A percentile compares a stretch with the other conserved stretches of the same genome.
Conservation (phyloP, 1,140 invertebrate species). For the Cotesia glomerata region DNA sequence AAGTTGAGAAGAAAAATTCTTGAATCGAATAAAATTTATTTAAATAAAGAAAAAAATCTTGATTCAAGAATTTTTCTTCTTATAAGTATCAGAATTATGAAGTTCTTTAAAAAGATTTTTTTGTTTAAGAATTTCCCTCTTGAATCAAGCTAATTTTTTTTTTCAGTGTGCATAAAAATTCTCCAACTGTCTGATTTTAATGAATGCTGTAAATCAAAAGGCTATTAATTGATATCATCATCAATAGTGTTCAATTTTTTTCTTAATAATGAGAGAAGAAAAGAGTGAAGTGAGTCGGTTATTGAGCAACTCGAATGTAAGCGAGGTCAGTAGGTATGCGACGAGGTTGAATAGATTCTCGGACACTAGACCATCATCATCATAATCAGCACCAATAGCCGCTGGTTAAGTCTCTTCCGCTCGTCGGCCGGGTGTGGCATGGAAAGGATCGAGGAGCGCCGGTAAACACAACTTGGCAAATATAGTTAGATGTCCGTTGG, state of each 20-base stretch:
- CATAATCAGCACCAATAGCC: neutral
- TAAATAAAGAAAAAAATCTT: no score
- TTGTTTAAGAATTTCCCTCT: no score
- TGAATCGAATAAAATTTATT: no score
- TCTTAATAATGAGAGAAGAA: neutral
- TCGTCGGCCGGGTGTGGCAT: conserved; percentile 1
- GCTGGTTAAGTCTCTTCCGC: neutral
- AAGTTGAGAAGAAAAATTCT: no score
- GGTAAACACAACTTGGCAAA: neutral
- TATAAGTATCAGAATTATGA: no score
- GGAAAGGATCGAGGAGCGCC: neutral
- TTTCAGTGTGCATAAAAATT: no score
- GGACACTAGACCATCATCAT: conserved; percentile 11
- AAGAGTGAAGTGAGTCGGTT: neutral
- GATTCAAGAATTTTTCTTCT: no score
- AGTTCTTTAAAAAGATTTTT: no score
- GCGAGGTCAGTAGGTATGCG: conserved; percentile 10
- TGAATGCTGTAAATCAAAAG: neutral
- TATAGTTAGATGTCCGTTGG: conserved; percentile 3
- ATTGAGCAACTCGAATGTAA: neutral
- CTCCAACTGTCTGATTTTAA: no score
- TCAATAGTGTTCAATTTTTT: neutral
- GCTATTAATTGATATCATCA: neutral
- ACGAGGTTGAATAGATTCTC: conserved; percentile 6
- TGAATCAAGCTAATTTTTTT: no score